These are phyloP conservation scores for Keiferia lycopersicella DNA, from an alignment of 2,888 invertebrate genomes.

Conservation along the genomic window DNA sequence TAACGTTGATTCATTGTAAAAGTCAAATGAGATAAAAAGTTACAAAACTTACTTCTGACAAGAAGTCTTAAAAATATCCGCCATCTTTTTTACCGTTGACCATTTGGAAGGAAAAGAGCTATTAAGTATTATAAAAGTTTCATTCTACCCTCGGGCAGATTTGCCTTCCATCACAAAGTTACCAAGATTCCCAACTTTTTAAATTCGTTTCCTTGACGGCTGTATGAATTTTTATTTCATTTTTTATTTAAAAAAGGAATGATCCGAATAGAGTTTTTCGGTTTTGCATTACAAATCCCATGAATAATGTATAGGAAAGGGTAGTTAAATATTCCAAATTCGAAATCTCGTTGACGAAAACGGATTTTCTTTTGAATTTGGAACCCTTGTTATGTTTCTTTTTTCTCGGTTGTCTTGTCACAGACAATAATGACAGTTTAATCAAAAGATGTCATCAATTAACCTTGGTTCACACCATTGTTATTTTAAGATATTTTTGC, in stretches of 20 bases:
- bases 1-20: too few species aligned
- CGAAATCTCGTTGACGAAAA: not conserved
- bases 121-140: slow-evolving; percentile 5
- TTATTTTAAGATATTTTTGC: not conserved
- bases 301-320: slow-evolving; percentile 17
- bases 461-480: slow-evolving; percentile 3
- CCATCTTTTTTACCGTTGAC: not conserved
- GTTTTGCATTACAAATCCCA: slow-evolving; percentile 20
- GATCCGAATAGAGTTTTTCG: slow-evolving; percentile 3
- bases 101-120: slow-evolving; percentile 7
- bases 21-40: too few species aligned
- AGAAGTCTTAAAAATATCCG: not conserved
- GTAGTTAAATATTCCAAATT: slow-evolving; percentile 17
- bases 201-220: slow-evolving; percentile 19
- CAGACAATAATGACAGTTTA: slow-evolving; percentile 1
- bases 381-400: not conserved
- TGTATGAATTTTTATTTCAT: slow-evolving; percentile 15
- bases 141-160: slow-evolving; percentile 3
- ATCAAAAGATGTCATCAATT: slow-evolving; percentile 8
- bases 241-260: slow-evolving; percentile 17
- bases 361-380: slow-evolving; percentile 2
- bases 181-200: slow-evolving; percentile 13
- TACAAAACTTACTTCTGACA: not conserved
- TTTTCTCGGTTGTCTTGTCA: slow-evolving; percentile 8
- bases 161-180: slow-evolving; percentile 17